Evolutionary conservation across 2,888 invertebrate species (phyloP).

Genomic region (Protophormia terraenovae): DNA sequence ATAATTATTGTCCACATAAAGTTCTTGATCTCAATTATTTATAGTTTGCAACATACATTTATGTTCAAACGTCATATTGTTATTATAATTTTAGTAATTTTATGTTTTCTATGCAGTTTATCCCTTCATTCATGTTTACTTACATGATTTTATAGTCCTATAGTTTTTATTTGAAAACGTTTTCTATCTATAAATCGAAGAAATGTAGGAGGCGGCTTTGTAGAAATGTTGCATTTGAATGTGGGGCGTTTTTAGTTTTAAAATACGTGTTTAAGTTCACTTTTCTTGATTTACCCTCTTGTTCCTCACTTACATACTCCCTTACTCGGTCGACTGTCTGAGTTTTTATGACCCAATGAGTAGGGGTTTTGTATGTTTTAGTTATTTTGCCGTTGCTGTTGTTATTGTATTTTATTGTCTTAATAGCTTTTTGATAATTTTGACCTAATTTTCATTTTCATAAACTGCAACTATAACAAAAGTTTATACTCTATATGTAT

Average conservation of each 20-base stretch:
- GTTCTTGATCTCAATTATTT: constrained; percentile 57
- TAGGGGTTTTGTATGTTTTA: constrained; percentile 3
- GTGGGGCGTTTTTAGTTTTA: constrained; percentile 16
- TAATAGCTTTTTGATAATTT: constrained; percentile 67
- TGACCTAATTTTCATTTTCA: constrained; percentile 65
- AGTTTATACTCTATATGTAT: constrained; percentile 48
- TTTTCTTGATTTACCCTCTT: constrained; percentile 25
- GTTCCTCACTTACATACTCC: neutral
- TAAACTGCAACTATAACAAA: constrained; percentile 56
- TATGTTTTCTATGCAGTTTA: constrained; percentile 29
- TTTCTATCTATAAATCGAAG: constrained; percentile 50
- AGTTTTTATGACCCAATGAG: constrained; percentile 20
- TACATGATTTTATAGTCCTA: neutral
- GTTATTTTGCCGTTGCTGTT: constrained; percentile 16
- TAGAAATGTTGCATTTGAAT: neutral
- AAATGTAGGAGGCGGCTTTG: neutral
- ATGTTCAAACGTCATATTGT: constrained; percentile 56
- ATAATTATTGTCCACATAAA: constrained; percentile 26
- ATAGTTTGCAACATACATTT: constrained; percentile 52
- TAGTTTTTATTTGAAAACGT: neutral
- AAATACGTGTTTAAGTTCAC: constrained; percentile 65
- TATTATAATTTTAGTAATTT: constrained; percentile 54
- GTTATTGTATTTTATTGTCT: constrained; percentile 52
- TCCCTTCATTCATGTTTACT: too few relatives aligned
- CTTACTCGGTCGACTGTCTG: neutral